A percentile compares a stretch with the other conserved stretches of the same genome.
phyloP scores from a whole-genome alignment of 2,113 vertebrate genomes.

The Hemicordylus capensis region DNA sequence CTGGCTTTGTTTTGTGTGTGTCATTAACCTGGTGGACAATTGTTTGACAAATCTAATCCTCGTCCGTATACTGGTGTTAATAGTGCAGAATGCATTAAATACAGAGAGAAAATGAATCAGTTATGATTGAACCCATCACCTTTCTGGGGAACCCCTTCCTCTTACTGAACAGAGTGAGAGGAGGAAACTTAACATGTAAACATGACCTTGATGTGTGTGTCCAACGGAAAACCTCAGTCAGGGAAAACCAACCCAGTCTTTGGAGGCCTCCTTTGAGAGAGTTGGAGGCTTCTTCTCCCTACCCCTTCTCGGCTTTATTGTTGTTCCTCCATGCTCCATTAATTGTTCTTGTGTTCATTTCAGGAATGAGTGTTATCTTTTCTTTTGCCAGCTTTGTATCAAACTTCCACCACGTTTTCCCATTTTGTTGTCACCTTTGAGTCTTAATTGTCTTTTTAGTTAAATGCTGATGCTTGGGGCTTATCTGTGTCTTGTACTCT shows the following conservation, averaged over 20 bases:
- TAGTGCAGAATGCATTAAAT: too few species aligned
- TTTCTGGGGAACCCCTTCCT: background rate
- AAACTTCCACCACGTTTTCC: background rate
- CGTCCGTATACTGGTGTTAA: background rate
- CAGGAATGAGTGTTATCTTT: conserved; percentile 8
- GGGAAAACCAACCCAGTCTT: background rate
- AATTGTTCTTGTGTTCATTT: background rate
- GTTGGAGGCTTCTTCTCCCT: background rate
- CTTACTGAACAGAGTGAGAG: too few species aligned
- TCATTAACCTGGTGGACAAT: background rate
- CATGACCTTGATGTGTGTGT: background rate
- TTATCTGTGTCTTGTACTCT: conserved; percentile 19
- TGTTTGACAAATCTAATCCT: background rate
- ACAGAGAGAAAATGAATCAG: background rate
- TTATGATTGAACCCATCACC: background rate
- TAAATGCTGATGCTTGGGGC: background rate
- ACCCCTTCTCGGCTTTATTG: background rate
- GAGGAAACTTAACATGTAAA: background rate
- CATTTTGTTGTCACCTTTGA: conserved; percentile 2
- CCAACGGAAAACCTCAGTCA: background rate
- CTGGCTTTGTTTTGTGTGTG: background rate
- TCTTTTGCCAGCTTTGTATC: background rate
- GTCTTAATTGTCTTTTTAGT: conserved; percentile 7
- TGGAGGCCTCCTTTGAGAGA: background rate
- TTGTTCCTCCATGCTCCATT: background rate